Percentiles rank a stretch among this genome's conserved stretches.
phyloP scores from a whole-genome alignment of 2,797 vertebrate species.

The Chaenodraco wilsoni region DNA sequence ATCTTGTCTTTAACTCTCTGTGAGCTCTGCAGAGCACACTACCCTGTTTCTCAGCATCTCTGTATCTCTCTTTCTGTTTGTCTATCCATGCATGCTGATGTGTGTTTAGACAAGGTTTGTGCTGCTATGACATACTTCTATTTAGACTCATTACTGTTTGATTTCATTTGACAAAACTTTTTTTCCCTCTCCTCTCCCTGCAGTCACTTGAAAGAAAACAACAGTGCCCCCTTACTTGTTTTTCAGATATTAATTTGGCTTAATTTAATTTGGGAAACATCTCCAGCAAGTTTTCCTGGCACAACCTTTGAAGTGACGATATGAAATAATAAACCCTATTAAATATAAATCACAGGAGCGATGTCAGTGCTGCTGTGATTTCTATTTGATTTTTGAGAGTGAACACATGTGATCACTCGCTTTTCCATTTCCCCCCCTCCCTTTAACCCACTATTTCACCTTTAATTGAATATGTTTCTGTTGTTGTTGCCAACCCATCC shows the following conservation, averaged over 20 bases:
- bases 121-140: constrained; percentile 59
- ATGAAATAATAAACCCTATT: constrained; percentile 89
- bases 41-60: constrained; percentile 40
- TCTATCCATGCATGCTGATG: constrained; percentile 59
- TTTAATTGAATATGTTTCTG: constrained; percentile 86
- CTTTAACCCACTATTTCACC: constrained; percentile 83
- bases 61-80: constrained; percentile 38
- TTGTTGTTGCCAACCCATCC: constrained; percentile 83
- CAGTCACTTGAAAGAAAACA: constrained; percentile 64
- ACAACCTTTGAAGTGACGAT: constrained; percentile 87
- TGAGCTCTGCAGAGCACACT: constrained; percentile 61
- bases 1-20: constrained; percentile 65
- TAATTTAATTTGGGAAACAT: constrained; percentile 86
- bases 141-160: constrained; percentile 62
- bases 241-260: constrained; percentile 83
- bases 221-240: constrained; percentile 68
- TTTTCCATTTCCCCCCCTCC: constrained; percentile 75
- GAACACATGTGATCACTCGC: constrained; percentile 85
- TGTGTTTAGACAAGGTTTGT: constrained; percentile 57
- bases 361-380: constrained; percentile 82
- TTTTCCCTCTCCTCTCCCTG: constrained; percentile 21
- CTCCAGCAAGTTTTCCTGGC: constrained; percentile 81
- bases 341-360: constrained; percentile 87
- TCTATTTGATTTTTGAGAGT: constrained; percentile 83
- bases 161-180: constrained; percentile 69